Evolutionary conservation across 2,113 vertebrate genomes (phyloP).

Genomic region (Silurus asotus): DNA sequence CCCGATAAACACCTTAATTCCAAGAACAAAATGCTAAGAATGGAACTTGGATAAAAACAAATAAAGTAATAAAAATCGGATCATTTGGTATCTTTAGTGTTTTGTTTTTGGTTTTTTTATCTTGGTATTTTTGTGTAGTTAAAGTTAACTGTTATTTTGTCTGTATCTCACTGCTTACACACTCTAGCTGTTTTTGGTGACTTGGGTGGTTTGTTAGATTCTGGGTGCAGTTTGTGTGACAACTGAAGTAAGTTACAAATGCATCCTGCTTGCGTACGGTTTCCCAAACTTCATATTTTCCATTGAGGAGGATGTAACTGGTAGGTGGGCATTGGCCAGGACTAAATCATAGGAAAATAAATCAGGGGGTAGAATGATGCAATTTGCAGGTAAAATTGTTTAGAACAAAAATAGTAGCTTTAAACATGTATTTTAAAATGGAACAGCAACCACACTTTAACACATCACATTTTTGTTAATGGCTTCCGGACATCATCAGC

Average conservation of each 20-base stretch:
- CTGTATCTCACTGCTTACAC: neutral
- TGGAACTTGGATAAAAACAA: conserved; percentile 61
- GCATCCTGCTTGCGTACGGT: neutral
- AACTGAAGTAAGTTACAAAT: neutral
- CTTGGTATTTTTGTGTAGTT: neutral
- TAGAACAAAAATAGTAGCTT: neutral
- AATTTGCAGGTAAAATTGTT: neutral
- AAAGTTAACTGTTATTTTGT: neutral
- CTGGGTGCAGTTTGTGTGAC: neutral
- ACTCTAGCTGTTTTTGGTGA: neutral
- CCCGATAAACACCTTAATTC: conserved; percentile 75
- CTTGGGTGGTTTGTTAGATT: neutral
- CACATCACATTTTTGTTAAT: neutral
- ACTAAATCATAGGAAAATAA: neutral
- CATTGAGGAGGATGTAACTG: neutral
- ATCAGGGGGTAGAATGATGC: neutral
- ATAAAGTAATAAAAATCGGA: conserved; percentile 68
- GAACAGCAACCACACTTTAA: neutral
- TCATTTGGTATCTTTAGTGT: conserved; percentile 31
- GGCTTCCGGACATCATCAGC: neutral
- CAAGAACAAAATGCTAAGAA: conserved; percentile 39
- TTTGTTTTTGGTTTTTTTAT: neutral
- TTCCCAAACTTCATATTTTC: neutral
- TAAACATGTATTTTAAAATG: neutral
- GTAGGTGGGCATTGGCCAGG: neutral